phyloP scores from a whole-genome alignment of 2,797 vertebrate genomes.

The Amniataba percoides region DNA sequence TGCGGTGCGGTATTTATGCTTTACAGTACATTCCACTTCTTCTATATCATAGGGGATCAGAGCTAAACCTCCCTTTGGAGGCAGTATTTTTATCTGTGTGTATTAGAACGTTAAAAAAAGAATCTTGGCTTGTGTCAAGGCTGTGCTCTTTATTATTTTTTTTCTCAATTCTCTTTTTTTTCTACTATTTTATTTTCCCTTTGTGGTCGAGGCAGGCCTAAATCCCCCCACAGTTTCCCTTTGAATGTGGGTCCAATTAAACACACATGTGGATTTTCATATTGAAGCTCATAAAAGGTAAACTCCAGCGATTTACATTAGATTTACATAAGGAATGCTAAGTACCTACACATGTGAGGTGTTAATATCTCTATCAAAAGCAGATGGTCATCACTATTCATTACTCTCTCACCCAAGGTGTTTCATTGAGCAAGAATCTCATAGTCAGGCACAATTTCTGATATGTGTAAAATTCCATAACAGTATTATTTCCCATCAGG shows the following conservation, averaged over 20 bases:
- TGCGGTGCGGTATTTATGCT: constrained; percentile 47
- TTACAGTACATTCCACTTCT: constrained; percentile 71
- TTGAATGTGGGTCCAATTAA: constrained; percentile 84
- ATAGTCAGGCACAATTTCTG: constrained; percentile 19
- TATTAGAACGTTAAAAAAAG: constrained; percentile 59
- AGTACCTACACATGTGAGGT: constrained; percentile 75
- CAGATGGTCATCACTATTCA: constrained; percentile 73
- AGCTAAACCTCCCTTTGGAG: constrained; percentile 66
- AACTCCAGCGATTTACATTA: constrained; percentile 77
- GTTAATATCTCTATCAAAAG: constrained; percentile 71
- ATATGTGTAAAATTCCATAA: constrained; percentile 19
- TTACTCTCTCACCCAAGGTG: constrained; percentile 25
- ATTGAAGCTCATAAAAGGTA: constrained; percentile 81
- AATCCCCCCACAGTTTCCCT: constrained; percentile 69
- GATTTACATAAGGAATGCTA: constrained; percentile 82
- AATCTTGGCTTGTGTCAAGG: constrained; percentile 69
- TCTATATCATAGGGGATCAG: constrained; percentile 73
- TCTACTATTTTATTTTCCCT: constrained; percentile 73
- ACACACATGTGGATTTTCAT: constrained; percentile 85
- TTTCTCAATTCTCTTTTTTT: constrained; percentile 49
- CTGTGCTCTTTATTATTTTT: constrained; percentile 46
- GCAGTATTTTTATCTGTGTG: constrained; percentile 66
- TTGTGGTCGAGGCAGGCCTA: constrained; percentile 77
- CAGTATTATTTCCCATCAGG: constrained; percentile 18
- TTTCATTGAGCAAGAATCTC: constrained; percentile 46